Percentiles rank a stretch among this genome's conserved stretches.
Evolutionary conservation across 2,888 invertebrate genomes (phyloP).

Genomic region (Chymomyza fuscimana): DNA sequence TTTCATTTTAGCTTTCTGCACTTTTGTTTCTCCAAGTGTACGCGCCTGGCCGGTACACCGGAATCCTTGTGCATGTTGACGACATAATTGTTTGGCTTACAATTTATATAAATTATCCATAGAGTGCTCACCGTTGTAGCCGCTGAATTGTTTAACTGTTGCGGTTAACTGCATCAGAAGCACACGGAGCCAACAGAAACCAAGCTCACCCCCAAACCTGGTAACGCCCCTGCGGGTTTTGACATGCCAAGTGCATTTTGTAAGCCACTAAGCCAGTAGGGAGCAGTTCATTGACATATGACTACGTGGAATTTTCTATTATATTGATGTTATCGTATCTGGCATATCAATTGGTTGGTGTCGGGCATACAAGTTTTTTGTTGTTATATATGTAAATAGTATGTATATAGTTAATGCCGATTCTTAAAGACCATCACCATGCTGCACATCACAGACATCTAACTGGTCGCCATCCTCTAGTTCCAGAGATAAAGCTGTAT

Average conservation of each 20-base stretch:
- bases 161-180: constrained; percentile 7
- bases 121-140: constrained; percentile 24
- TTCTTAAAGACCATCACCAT: neutral
- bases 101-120: constrained; percentile 55
- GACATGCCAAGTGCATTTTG: constrained; percentile 7
- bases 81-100: constrained; percentile 64
- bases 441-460: constrained; percentile 18
- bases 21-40: neutral
- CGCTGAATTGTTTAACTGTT: constrained; percentile 8
- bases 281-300: constrained; percentile 36
- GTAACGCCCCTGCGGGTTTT: constrained; percentile 5
- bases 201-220: constrained; percentile 30
- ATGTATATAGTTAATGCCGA: neutral
- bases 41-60: neutral
- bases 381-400: no score
- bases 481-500: constrained; percentile 29
- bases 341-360: neutral
- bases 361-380: neutral
- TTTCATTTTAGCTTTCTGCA: no score
- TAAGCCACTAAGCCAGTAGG: neutral
- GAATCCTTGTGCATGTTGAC: constrained; percentile 62
- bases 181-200: neutral
- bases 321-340: neutral
- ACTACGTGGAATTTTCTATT: constrained; percentile 17
- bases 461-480: constrained; percentile 34